Base-by-base conservation (phyloP, 1,140 invertebrate genomes). In the Leptinotarsa undecemlineata region DNA sequence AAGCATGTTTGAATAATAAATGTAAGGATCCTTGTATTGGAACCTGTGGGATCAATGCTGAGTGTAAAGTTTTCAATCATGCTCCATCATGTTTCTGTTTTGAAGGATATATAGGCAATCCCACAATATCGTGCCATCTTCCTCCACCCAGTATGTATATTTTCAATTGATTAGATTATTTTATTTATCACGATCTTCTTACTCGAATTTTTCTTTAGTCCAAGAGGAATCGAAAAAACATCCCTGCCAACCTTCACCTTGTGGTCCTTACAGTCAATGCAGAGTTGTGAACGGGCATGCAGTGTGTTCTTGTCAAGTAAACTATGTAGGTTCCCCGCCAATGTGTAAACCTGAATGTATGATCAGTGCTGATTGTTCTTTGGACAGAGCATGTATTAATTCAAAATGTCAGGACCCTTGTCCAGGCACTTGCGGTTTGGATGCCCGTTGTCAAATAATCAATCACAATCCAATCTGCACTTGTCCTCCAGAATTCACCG, bases 21-120 rank as follows among this genome's bases (percentile, higher is more conserved):
- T 92, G 91, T 83, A 87, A 87, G 79, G 89, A 93, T 85, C 91
- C 91, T 63, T 93, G 91, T 81, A 85, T 88, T 26, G 92, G 92
- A 23, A 89, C 88, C 68, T 93, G 93, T 84, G 94, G 93, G 33
- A 83, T 91, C 47, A 92, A 92, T 79, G 91, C 94, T n/a, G 88
- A 91, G 79, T 96, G 94, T 84, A 88, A 89, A 80, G 92, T 95
- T 2, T 87, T 91, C 47, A 93, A 93, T 83, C 94, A 95, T 85
- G 90, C 91, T 67, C 92, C 93, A 57, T 89, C 91, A 77, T 92
- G 92, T 82, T 89, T 88, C 77, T 91, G 92, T 82, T 86, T 88
- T 21, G 77, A 81, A 51, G 89, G 88, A 75, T 89, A 89, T 74
- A 91, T 89, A 64, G 92, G 92, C 73, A 90, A 92, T 87, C 90